Evolutionary conservation across 2,888 invertebrate genomes (phyloP).

Genomic region (Nudaria mundana): DNA sequence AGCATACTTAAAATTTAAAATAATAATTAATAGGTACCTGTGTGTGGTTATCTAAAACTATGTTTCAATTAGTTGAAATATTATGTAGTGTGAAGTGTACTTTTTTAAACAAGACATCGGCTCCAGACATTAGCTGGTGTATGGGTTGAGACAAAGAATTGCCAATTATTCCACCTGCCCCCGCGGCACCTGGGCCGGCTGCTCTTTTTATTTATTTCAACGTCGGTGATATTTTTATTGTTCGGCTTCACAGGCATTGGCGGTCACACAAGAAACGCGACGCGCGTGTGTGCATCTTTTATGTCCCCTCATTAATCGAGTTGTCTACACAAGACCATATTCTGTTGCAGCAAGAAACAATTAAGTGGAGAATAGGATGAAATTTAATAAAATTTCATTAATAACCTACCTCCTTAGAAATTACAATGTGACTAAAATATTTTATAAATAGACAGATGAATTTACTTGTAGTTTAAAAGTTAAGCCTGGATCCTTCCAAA

Average conservation of each 20-base stretch:
- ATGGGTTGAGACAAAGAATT: conserved; percentile 76
- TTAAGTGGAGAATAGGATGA: too few relatives aligned
- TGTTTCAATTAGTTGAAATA: too few relatives aligned
- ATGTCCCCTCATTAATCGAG: conserved; percentile 38
- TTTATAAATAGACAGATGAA: too few relatives aligned
- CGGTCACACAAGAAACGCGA: conserved; percentile 53
- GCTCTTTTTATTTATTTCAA: conserved; percentile 78
- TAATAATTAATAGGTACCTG: too few relatives aligned
- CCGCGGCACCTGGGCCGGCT: conserved; percentile 74
- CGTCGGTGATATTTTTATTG: conserved; percentile 78
- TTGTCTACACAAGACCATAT: conserved; percentile 32
- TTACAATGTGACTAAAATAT: too few relatives aligned
- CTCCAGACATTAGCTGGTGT: conserved; percentile 56
- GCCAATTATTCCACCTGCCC: conserved; percentile 80
- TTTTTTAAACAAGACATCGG: conserved; percentile 51
- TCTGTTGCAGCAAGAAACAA: conserved; percentile 28
- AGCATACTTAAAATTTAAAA: too few relatives aligned
- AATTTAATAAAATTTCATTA: too few relatives aligned
- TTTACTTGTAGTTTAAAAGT: too few relatives aligned
- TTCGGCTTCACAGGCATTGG: conserved; percentile 61
- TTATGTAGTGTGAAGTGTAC: conserved; percentile 15
- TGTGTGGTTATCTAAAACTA: too few relatives aligned
- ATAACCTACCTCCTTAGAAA: too few relatives aligned
- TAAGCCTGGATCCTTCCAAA: too few relatives aligned
- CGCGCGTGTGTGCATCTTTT: conserved; percentile 46